Evolutionary conservation across 2,797 vertebrate genomes (phyloP), one percentile per base, ranked within the genome.

Genomic region (Malurus leucopterus): DNA sequence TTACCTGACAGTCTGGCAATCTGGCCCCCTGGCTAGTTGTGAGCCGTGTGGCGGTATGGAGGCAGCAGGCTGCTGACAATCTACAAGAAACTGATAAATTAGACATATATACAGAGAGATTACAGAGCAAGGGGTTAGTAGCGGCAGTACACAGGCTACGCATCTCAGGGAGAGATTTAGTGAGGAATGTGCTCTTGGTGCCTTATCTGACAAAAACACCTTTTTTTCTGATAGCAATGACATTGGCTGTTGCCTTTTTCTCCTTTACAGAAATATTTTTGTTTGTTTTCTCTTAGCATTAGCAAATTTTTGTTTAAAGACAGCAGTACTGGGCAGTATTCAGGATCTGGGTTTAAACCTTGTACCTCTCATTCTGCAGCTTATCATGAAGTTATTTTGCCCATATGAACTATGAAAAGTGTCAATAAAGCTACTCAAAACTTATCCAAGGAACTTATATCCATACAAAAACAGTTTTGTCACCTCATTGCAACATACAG

Each of bases 41-140:
- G 98, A 98, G 98, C 98, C 98, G 97, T 98, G 97, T 98, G 98
- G 95, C 98, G 98, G 97, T 99, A 99, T 94, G 98, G 99, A 98
- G 98, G 98, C 98, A 99, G 98, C 98, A 99, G 98, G 98, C 99
- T 99, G 99, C 99, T 99, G 98, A 99, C 99, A 99, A 99, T 99
- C 99, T 99, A 99, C 97, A 97, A 99, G 98, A 99, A 98, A 99
- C 99, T 99, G 98, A 99, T 98, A 99, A 98, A 99, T 99, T 99
- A 99, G 99, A 99, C 98, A 99, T 97, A 99, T 99, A 98, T 98
- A 99, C 98, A 98, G 96, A 98, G 97, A 98, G 97, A 97, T 96
- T 97, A 98, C 98, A 98, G 96, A 95, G 93, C 97, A 96, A 96
- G 84, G 97, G 97, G 97, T 98, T 98, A 99, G 98, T 95, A 94